phyloP scores from a whole-genome alignment of 2,113 vertebrate genomes.

The Paralichthys olivaceus region DNA sequence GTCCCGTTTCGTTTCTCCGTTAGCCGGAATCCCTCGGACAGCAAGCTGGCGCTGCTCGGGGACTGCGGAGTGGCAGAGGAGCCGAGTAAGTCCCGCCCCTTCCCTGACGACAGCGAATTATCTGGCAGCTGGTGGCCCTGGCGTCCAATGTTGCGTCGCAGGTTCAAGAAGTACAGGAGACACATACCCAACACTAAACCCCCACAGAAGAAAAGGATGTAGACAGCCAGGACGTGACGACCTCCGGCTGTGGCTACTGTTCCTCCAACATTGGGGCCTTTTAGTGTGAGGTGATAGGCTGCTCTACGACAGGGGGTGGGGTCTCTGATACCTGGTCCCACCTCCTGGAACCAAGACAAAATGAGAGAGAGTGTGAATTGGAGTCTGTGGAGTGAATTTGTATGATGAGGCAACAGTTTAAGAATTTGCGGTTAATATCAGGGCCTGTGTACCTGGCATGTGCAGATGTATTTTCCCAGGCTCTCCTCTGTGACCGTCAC shows the following conservation, averaged over 20 bases:
- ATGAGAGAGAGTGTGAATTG: neutral
- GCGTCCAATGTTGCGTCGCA: neutral
- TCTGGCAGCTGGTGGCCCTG: conserved; percentile 49
- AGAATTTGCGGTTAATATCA: too few species aligned
- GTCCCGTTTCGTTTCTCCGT: conserved; percentile 84
- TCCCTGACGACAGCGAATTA: conserved; percentile 76
- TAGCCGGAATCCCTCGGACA: conserved; percentile 82
- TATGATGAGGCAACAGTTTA: too few species aligned
- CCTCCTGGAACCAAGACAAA: conserved; percentile 58
- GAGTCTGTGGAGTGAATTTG: neutral
- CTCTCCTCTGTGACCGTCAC: conserved; percentile 80
- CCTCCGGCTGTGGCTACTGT: neutral
- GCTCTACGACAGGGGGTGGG: conserved; percentile 79
- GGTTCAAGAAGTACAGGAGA: conserved; percentile 48
- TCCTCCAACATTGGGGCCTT: conserved; percentile 50
- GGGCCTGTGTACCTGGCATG: conserved; percentile 78
- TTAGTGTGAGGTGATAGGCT: conserved; percentile 81
- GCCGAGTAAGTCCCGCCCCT: conserved; percentile 79
- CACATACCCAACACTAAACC: conserved; percentile 31
- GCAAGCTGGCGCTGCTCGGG: conserved; percentile 83
- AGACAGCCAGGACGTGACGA: conserved; percentile 75
- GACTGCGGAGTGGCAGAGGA: conserved; percentile 87
- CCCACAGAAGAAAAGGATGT: conserved; percentile 78
- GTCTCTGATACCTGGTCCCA: conserved; percentile 57
- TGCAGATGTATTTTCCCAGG: conserved; percentile 85